These are phyloP conservation scores for Siniperca knerii DNA, from an alignment of 2,113 vertebrate species.

Conservation along the genomic window DNA sequence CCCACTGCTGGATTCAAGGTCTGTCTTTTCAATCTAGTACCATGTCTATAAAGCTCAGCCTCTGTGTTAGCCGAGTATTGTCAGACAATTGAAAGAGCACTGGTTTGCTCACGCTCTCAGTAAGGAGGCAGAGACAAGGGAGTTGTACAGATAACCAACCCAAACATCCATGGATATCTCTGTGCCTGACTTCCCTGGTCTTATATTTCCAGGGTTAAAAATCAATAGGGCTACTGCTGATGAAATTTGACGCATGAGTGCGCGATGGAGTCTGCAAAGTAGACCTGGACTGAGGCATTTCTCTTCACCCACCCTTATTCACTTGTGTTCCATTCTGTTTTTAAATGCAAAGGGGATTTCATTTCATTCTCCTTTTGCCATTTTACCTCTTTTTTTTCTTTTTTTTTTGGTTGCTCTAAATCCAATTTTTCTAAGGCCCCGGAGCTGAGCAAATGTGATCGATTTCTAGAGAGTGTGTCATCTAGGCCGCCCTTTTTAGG, in stretches of 20 bases:
- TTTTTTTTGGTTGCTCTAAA: slow-evolving; percentile 54
- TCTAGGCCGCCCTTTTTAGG: slow-evolving; percentile 79
- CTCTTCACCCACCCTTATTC: slow-evolving; percentile 53
- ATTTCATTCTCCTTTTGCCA: slow-evolving; percentile 77
- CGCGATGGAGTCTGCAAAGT: slow-evolving; percentile 61
- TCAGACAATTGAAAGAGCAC: slow-evolving; percentile 70
- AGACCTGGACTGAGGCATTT: slow-evolving; percentile 53
- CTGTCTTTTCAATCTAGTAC: slow-evolving; percentile 67
- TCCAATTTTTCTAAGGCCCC: slow-evolving; percentile 77
- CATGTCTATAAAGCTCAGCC: slow-evolving; percentile 62
- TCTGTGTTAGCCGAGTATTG: slow-evolving; percentile 60
- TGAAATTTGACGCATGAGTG: slow-evolving; percentile 82
- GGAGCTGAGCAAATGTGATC: slow-evolving; percentile 83
- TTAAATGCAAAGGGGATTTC: slow-evolving; percentile 83
- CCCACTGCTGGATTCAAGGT: slow-evolving; percentile 48
- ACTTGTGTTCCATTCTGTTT: slow-evolving; percentile 75
- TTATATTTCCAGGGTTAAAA: slow-evolving; percentile 80
- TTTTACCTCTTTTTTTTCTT: slow-evolving; percentile 58
- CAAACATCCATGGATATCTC: slow-evolving; percentile 67
- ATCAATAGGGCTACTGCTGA: slow-evolving; percentile 80
- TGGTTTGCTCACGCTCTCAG: slow-evolving; percentile 63
- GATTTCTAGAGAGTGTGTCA: slow-evolving; percentile 83
- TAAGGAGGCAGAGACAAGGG: slow-evolving; percentile 54
- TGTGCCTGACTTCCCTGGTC: slow-evolving; percentile 69
- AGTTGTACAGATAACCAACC: slow-evolving; percentile 68